Evolutionary conservation across 2,888 invertebrate species (phyloP).

Genomic region (Diplolepis rosae): DNA sequence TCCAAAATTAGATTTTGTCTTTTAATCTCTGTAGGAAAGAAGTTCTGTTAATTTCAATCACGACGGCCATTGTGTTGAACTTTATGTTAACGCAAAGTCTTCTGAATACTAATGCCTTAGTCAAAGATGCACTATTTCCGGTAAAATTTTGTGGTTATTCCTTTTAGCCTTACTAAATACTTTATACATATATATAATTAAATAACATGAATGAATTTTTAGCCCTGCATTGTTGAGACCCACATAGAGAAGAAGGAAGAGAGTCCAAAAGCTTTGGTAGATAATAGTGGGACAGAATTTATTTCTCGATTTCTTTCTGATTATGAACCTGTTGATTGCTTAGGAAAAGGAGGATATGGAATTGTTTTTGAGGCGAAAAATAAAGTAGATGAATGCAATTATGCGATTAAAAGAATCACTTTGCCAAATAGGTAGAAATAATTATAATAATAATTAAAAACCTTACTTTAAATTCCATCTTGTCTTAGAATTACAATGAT

Average conservation of each 20-base stretch:
- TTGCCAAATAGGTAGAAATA: conserved; percentile 87
- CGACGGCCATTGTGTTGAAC: conserved; percentile 83
- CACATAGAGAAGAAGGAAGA: conserved; percentile 62
- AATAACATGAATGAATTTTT: conserved; percentile 28
- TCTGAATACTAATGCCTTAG: conserved; percentile 56
- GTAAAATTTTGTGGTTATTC: conserved; percentile 52
- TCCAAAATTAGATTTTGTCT: conserved; percentile 9
- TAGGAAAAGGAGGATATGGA: conserved; percentile 96
- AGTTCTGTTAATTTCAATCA: conserved; percentile 83
- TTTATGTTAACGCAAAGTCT: conserved; percentile 77
- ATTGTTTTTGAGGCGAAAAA: conserved; percentile 96
- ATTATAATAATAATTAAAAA: too few relatives aligned
- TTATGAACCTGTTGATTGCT: conserved; percentile 86
- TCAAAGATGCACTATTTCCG: conserved; percentile 61
- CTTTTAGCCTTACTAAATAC: conserved; percentile 1
- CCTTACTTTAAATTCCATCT: too few relatives aligned
- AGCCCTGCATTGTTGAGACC: conserved; percentile 67
- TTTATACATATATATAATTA: too few relatives aligned
- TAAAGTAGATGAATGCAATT: conserved; percentile 93
- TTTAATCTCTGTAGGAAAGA: conserved; percentile 79
- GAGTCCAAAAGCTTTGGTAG: conserved; percentile 62
- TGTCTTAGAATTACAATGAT: too few relatives aligned
- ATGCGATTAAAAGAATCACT: conserved; percentile 95
- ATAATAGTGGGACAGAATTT: conserved; percentile 61
- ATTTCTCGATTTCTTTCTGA: conserved; percentile 85